Evolutionary conservation across 1,140 invertebrate species (phyloP), one percentile per base, ranked within the genome.

Genomic region (Calliphora vicina): DNA sequence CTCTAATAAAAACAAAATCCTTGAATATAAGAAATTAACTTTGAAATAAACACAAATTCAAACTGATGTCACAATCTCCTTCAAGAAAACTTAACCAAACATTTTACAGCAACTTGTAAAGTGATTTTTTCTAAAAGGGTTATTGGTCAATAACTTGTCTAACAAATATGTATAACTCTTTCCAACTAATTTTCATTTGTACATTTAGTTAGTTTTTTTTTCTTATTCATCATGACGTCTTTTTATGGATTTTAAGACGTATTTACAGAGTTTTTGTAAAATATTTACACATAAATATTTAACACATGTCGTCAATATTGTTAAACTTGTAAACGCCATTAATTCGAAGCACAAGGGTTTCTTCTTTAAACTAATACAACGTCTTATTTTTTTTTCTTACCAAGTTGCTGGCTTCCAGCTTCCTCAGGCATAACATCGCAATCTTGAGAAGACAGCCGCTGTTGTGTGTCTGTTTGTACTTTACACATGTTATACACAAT

Each of bases 321-420:
- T 76, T 76, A 29, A n/a, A 76, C 73, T 76, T 76, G n/a, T 76
- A 76, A 17, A 76, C 27, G 27, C 29, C 73, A 76, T 76, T 76
- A 42, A 42, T 76, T 42, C 29, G 6, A 2, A 57, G n/a, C 45
- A 74, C 73, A 76, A 76, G 73, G 73, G 29, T 35, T 17, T 35
- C 27, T 27, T 72, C n/a, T n/a, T n/a, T n/a, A n/a, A n/a, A n/a
- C n/a, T n/a, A n/a, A n/a, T n/a, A n/a, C n/a, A n/a, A n/a, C n/a
- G n/a, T n/a, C n/a, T n/a, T n/a, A n/a, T n/a, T 29, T 29, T 29
- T 29, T 29, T 29, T 29, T 35, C 35, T 35, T 35, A 8, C 35
- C 35, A 35, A 8, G 35, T 35, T 35, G n/a, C 35, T 10, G 10
- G 35, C 35, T 35, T 35, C 35, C 10, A 8, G 6, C 35, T 2